Conservation (phyloP, 2,113 vertebrate genomes). For the Calidris pugnax region DNA sequence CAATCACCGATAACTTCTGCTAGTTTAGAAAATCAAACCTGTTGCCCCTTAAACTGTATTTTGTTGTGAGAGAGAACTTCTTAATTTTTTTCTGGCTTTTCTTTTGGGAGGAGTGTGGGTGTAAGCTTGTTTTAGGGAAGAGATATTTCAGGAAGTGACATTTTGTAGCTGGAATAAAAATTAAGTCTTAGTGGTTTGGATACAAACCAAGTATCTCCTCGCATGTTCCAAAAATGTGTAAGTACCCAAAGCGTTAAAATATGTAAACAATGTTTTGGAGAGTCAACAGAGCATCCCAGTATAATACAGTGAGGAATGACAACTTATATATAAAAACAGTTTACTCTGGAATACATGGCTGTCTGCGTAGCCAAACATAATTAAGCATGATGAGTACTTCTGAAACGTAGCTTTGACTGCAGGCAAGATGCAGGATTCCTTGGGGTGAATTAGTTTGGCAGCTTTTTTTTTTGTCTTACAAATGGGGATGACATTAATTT, state of each 20-base stretch:
- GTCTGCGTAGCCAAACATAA: background rate
- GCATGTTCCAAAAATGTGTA: background rate
- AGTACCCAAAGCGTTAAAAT: background rate
- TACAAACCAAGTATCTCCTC: background rate
- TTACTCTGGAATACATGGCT: background rate
- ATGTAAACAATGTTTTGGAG: background rate
- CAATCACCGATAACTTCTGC: background rate
- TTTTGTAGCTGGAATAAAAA: slow-evolving; percentile 22
- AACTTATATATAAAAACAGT: accelerated
- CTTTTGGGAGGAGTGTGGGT: background rate
- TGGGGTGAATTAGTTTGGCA: background rate
- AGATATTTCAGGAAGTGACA: slow-evolving; percentile 30
- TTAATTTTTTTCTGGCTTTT: background rate
- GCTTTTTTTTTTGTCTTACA: background rate
- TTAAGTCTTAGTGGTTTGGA: background rate
- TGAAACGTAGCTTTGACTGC: background rate
- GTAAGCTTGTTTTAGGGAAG: background rate
- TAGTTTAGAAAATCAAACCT: background rate
- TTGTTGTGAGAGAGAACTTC: background rate
- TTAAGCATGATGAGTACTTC: background rate
- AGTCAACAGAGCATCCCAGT: background rate
- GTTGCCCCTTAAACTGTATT: background rate
- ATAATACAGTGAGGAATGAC: background rate
- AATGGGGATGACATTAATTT: background rate
- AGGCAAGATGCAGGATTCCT: background rate